Evolutionary conservation across 2,797 vertebrate species (phyloP).

Genomic region (Podargus strigoides): DNA sequence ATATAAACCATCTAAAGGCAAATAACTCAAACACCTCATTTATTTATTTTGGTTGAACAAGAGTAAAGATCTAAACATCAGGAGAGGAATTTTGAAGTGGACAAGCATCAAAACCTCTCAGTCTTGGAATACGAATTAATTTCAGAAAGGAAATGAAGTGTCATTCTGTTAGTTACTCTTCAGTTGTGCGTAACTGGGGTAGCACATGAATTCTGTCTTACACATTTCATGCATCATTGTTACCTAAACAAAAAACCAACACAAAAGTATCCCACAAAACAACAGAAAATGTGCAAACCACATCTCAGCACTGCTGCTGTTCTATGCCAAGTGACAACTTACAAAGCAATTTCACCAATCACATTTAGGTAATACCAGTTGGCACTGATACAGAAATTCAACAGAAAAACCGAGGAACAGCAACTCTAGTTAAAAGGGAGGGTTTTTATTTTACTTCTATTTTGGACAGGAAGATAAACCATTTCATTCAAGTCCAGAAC

Average conservation of each 20-base stretch:
- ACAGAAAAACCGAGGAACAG: background rate
- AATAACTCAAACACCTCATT: background rate
- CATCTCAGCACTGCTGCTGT: background rate
- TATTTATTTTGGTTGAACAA: background rate
- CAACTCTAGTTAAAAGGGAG: background rate
- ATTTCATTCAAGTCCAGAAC: background rate
- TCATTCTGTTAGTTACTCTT: background rate
- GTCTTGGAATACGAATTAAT: background rate
- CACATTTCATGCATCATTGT: background rate
- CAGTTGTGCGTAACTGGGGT: fast-evolving
- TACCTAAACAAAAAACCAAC: background rate
- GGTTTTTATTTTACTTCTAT: background rate
- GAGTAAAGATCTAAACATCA: background rate
- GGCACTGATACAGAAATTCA: background rate
- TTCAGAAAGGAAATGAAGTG: background rate
- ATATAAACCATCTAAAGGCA: background rate
- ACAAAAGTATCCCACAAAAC: background rate
- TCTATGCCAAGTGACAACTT: background rate
- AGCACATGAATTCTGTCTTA: background rate
- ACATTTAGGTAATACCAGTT: background rate
- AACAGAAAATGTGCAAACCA: background rate
- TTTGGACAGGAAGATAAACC: background rate
- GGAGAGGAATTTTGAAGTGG: background rate
- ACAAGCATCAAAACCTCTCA: background rate
- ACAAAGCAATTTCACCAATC: background rate